Conservation (phyloP, 2,797 vertebrate species). For the Trichosurus vulpecula region DNA sequence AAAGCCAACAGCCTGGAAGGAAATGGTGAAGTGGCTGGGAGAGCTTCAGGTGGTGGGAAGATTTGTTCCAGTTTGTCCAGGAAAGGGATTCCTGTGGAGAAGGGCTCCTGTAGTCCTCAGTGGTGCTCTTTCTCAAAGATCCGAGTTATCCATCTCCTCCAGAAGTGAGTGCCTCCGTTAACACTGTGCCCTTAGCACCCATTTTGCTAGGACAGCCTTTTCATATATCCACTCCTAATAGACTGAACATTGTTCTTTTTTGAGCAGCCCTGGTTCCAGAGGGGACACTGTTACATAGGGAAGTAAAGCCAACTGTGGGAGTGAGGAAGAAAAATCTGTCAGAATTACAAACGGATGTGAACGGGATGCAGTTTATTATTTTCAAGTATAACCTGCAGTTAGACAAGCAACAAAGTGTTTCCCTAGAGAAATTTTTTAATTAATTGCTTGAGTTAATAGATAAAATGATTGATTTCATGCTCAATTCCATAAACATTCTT, state of each 20-base stretch:
- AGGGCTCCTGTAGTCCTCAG: neutral
- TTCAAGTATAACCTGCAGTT: constrained; percentile 18
- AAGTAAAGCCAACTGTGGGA: neutral
- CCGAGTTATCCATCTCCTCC: neutral
- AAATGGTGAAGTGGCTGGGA: neutral
- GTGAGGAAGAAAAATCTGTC: neutral
- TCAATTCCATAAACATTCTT: neutral
- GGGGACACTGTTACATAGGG: neutral
- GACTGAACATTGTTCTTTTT: neutral
- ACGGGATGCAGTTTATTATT: neutral
- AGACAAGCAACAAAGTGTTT: neutral
- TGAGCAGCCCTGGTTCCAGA: neutral
- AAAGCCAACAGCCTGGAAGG: fast-evolving
- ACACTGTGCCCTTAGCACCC: neutral
- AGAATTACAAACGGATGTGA: neutral
- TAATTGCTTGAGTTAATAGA: neutral
- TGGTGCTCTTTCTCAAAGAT: neutral
- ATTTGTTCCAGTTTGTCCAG: fast-evolving
- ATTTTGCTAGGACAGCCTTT: neutral
- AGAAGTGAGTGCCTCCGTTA: neutral
- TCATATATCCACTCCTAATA: neutral
- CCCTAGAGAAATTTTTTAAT: neutral
- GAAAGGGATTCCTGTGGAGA: neutral
- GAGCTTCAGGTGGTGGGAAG: neutral
- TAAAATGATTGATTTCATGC: neutral